Evolutionary conservation across 2,113 vertebrate species (phyloP).

Genomic region (Anarhynchus alexandrinus): DNA sequence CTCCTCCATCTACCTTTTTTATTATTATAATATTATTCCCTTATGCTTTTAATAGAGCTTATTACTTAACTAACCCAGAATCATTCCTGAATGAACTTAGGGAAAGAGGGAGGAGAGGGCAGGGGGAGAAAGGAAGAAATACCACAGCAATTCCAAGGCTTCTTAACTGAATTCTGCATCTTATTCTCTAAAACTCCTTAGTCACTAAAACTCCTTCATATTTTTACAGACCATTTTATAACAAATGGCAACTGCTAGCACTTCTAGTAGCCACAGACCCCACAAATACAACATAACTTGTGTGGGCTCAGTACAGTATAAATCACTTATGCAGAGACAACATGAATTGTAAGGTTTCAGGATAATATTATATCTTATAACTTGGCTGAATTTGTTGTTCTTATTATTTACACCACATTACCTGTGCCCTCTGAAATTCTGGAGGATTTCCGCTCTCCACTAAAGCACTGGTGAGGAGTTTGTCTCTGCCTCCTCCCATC

Average conservation of each 20-base stretch:
- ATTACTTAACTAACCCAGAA: neutral
- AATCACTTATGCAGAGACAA: neutral
- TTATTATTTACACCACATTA: neutral
- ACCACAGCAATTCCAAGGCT: neutral
- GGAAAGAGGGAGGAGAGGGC: neutral
- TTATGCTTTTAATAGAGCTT: neutral
- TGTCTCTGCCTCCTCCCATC: neutral
- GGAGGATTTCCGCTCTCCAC: neutral
- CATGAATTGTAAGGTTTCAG: neutral
- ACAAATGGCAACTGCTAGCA: neutral
- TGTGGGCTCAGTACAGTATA: neutral
- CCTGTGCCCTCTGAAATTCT: neutral
- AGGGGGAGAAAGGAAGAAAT: neutral
- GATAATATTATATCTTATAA: neutral
- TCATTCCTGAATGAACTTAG: neutral
- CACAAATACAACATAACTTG: neutral
- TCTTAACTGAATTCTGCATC: neutral
- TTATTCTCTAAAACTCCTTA: neutral
- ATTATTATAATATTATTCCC: neutral
- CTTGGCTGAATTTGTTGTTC: neutral
- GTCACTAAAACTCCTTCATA: neutral
- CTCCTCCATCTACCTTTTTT: neutral
- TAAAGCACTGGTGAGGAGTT: neutral
- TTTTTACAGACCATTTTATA: neutral
- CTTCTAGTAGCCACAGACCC: neutral